These are phyloP conservation scores for Acleris laterana DNA, from an alignment of 2,888 invertebrate genomes.

Conservation along the genomic window DNA sequence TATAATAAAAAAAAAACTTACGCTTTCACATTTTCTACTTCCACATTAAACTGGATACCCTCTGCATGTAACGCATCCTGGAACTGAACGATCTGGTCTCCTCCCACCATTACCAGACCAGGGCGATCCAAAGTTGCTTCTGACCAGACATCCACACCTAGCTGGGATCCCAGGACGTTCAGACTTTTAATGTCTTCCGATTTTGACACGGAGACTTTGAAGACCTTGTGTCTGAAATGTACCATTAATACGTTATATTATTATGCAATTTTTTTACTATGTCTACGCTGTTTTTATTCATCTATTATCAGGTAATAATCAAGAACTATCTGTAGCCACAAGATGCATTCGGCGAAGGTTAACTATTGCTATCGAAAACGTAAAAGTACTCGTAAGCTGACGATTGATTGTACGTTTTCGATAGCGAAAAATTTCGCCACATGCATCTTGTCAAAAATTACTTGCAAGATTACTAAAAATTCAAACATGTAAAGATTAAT, in stretches of 20 bases:
- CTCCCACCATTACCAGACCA: slow-evolving; percentile 58
- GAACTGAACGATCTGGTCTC: slow-evolving; percentile 50
- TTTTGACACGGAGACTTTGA: slow-evolving; percentile 53
- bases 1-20: slow-evolving; percentile 45
- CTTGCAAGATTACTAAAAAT: too few species aligned
- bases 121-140: slow-evolving; percentile 51
- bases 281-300: too few species aligned
- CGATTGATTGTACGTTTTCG: too few species aligned
- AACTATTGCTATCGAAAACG: too few species aligned
- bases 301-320: too few species aligned
- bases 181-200: slow-evolving; percentile 52
- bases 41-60: slow-evolving; percentile 53
- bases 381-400: too few species aligned
- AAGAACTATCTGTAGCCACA: too few species aligned
- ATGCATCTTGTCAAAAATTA: too few species aligned
- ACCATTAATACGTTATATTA: background rate
- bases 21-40: slow-evolving; percentile 66
- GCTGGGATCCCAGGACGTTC: slow-evolving; percentile 48
- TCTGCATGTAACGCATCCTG: slow-evolving; percentile 53
- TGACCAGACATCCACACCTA: slow-evolving; percentile 59
- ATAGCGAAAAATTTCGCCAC: too few species aligned
- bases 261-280: background rate
- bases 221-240: slow-evolving; percentile 53
- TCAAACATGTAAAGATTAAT: too few species aligned
- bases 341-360: too few species aligned